Conservation (phyloP, 2,113 vertebrate species). For the Panurus biarmicus region DNA sequence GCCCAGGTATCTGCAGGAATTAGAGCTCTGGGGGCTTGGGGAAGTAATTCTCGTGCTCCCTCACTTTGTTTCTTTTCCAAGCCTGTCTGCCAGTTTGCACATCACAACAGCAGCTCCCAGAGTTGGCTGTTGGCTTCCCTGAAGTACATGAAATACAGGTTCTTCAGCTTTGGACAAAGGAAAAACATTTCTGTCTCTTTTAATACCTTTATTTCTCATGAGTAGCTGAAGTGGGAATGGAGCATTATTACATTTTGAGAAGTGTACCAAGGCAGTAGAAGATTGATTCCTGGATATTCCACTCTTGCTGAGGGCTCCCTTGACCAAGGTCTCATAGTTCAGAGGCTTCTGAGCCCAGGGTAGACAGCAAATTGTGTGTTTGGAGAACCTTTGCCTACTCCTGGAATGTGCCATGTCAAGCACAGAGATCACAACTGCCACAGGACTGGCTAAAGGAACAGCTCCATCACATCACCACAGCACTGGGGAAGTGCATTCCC, state of each 20-base stretch:
- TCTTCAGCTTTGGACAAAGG: not conserved
- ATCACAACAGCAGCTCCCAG: not conserved
- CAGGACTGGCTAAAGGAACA: rapidly evolving
- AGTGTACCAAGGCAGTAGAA: not conserved
- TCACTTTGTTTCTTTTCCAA: not conserved
- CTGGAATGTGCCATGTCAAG: rapidly evolving
- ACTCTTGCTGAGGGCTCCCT: not conserved
- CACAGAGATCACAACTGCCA: not conserved
- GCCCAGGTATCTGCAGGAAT: not conserved
- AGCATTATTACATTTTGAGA: not conserved
- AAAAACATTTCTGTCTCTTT: not conserved
- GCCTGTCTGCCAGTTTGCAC: not conserved
- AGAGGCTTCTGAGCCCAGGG: not conserved
- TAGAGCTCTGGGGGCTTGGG: not conserved
- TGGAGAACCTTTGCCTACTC: not conserved
- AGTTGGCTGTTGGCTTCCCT: not conserved
- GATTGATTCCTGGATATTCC: not conserved
- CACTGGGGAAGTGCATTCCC: not conserved
- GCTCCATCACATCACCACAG: not conserved
- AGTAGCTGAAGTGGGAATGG: not conserved
- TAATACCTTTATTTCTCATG: not conserved
- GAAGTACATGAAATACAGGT: not conserved
- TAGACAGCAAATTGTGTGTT: not conserved
- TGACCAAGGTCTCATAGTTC: not conserved
- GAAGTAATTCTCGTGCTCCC: not conserved